phyloP scores from a whole-genome alignment of 2,888 invertebrate species.

The Schizotus pectinicornis region DNA sequence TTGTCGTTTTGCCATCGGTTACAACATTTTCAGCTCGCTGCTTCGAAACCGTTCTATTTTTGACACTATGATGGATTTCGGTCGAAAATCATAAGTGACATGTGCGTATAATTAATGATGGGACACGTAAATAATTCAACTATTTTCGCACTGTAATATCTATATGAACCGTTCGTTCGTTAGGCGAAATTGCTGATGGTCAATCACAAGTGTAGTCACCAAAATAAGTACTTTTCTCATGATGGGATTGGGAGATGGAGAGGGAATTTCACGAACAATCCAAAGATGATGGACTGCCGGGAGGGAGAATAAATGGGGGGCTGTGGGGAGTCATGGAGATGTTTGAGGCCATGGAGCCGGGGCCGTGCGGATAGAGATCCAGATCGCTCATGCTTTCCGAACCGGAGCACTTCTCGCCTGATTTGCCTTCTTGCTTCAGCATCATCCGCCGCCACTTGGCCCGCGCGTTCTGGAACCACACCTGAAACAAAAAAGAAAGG shows the following conservation, averaged over 20 bases:
- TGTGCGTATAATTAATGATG: constrained; percentile 29
- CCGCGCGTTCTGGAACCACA: constrained; percentile 94
- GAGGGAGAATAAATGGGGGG: constrained; percentile 73
- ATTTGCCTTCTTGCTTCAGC: constrained; percentile 78
- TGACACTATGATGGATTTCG: constrained; percentile 29
- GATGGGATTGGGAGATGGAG: no score
- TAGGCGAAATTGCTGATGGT: no score
- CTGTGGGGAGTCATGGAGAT: constrained; percentile 72
- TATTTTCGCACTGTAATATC: constrained; percentile 25
- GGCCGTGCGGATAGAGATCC: constrained; percentile 64
- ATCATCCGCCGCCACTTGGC: constrained; percentile 93
- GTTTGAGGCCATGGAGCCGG: constrained; percentile 69
- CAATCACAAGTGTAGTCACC: constrained; percentile 41
- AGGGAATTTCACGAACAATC: constrained; percentile 69
- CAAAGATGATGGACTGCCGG: constrained; percentile 73
- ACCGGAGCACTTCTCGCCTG: constrained; percentile 71
- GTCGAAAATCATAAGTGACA: constrained; percentile 13
- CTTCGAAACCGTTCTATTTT: constrained; percentile 1
- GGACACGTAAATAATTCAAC: constrained; percentile 28
- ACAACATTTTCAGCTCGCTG: constrained; percentile 5
- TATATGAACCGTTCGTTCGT: constrained; percentile 28
- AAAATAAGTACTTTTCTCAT: constrained; percentile 31
- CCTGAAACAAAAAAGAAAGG: constrained; percentile 68
- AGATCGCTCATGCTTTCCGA: constrained; percentile 68
- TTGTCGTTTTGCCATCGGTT: constrained; percentile 5